phyloP scores from a whole-genome alignment of 2,113 vertebrate genomes.

The Phyllostomus discolor region DNA sequence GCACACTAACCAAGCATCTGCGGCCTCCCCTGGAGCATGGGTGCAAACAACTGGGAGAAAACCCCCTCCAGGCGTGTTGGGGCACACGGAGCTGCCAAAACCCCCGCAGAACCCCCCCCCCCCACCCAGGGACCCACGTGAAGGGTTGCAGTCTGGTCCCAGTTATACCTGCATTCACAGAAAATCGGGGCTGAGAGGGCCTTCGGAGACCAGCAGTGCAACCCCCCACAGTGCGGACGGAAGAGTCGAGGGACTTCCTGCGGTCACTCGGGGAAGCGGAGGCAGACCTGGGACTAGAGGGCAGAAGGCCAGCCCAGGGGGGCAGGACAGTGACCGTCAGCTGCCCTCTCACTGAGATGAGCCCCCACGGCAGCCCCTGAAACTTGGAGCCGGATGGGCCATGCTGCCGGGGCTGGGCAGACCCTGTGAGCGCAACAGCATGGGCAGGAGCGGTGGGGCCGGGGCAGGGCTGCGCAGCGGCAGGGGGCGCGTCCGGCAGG shows the following conservation, averaged over 20 bases:
- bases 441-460: not conserved
- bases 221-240: not conserved
- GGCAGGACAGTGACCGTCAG: not conserved
- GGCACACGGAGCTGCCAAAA: not conserved
- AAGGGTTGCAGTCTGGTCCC: not conserved
- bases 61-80: not conserved
- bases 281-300: not conserved
- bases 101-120: not conserved
- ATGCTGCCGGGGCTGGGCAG: not conserved
- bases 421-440: not conserved
- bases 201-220: not conserved
- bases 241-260: not conserved
- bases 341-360: not conserved
- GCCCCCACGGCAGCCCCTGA: not conserved
- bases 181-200: not conserved
- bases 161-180: not conserved
- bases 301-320: not conserved
- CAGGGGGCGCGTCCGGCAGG: fast-evolving
- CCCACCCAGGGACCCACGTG: fast-evolving
- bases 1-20: not conserved
- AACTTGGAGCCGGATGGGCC: not conserved
- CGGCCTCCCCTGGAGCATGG: not conserved
- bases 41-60: not conserved
- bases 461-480: not conserved
- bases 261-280: not conserved